A percentile compares a stretch with the other conserved stretches of the same genome.
These are phyloP conservation scores for Petroica traversi DNA, from an alignment of 2,113 vertebrate species.

Conservation along the genomic window DNA sequence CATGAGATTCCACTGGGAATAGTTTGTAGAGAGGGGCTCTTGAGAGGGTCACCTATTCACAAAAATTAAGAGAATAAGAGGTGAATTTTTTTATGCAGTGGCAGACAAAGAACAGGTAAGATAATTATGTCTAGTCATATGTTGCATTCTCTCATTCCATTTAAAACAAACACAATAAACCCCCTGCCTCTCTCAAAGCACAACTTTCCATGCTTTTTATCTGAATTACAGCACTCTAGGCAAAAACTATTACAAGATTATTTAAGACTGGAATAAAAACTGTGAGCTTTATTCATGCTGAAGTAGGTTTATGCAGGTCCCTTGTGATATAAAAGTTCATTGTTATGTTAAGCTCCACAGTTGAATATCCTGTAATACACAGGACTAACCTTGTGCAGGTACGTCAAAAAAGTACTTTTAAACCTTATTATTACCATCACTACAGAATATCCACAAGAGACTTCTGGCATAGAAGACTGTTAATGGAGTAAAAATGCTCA, in stretches of 20 bases:
- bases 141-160: not conserved
- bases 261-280: not conserved
- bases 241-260: not conserved
- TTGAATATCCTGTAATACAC: not conserved
- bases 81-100: not conserved
- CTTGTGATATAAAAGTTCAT: not conserved
- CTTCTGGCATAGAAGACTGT: not conserved
- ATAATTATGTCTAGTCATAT: not conserved
- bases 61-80: not conserved
- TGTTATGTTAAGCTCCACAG: not conserved
- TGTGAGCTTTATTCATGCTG: not conserved
- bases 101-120: not conserved
- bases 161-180: not conserved
- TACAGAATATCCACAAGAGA: not conserved
- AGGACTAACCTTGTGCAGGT: not conserved
- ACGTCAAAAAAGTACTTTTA: not conserved
- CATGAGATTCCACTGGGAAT: not conserved
- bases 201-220: not conserved
- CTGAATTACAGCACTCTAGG: not conserved
- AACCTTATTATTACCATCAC: not conserved
- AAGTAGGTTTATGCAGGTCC: not conserved
- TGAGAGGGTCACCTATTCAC: not conserved
- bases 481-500: not conserved
- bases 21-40: not conserved
- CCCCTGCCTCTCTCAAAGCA: not conserved